Percentiles rank a stretch among this genome's conserved stretches.
phyloP scores from a whole-genome alignment of 2,797 vertebrate species.

The Poeciliopsis infans region DNA sequence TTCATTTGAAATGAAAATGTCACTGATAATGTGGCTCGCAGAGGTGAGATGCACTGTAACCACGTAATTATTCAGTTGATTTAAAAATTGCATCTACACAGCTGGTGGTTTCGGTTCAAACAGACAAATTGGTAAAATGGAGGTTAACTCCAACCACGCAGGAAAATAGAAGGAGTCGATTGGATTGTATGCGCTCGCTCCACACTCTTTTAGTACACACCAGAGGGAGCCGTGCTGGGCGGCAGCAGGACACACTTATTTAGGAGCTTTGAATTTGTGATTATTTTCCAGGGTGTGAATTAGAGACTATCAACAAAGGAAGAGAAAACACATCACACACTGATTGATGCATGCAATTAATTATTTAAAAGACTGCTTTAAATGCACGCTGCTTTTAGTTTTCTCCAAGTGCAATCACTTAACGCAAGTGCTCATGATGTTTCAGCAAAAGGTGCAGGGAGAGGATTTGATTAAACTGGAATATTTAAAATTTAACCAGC shows the following conservation, averaged over 20 bases:
- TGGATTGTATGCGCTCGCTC: constrained; percentile 39
- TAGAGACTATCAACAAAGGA: constrained; percentile 69
- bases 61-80: constrained; percentile 70
- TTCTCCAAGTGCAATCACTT: constrained; percentile 24
- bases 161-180: constrained; percentile 58
- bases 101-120: constrained; percentile 60
- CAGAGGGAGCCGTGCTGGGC: constrained; percentile 64
- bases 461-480: constrained; percentile 11
- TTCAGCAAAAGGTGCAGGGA: constrained; percentile 5
- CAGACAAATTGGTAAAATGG: constrained; percentile 57
- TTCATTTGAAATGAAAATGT: constrained; percentile 69
- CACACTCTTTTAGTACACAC: constrained; percentile 57
- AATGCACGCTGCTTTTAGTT: constrained; percentile 32
- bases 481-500: background rate
- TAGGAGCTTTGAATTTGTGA: constrained; percentile 64
- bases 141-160: constrained; percentile 68
- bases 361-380: constrained; percentile 44
- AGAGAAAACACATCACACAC: constrained; percentile 48
- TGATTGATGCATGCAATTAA: constrained; percentile 53
- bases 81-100: constrained; percentile 69
- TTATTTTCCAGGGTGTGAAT: constrained; percentile 75
- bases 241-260: constrained; percentile 64
- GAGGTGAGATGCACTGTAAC: constrained; percentile 61
- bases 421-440: constrained; percentile 3
- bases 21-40: constrained; percentile 59